Percentiles rank a stretch among this genome's conserved stretches.
Conservation (phyloP, 2,113 vertebrate genomes). For the Colistium nudipinnis region DNA sequence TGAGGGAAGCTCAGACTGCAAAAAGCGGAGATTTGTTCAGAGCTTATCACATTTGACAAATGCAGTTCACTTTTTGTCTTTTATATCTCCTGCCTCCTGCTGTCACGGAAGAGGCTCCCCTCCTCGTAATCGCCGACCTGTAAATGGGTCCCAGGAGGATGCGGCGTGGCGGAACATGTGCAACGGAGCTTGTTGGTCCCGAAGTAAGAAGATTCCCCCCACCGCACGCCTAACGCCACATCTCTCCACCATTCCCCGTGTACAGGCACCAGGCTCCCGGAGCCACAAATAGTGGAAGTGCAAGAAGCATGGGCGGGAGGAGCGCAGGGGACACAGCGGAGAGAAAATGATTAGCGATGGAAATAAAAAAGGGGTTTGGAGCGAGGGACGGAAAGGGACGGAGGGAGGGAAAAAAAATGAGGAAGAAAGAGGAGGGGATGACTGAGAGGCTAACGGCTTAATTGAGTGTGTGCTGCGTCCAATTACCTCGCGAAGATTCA, state of each 20-base stretch:
- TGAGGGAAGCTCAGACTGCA: slow-evolving; percentile 31
- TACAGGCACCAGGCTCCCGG: slow-evolving; percentile 12
- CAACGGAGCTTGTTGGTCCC: slow-evolving; percentile 32
- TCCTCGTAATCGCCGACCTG: slow-evolving; percentile 47
- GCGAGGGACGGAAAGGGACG: not conserved
- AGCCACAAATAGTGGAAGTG: slow-evolving; percentile 16
- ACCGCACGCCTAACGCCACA: slow-evolving; percentile 22
- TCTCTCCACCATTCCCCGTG: slow-evolving; percentile 21
- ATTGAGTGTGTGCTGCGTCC: slow-evolving; percentile 61
- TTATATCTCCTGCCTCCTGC: slow-evolving; percentile 13
- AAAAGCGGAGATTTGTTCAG: slow-evolving; percentile 6
- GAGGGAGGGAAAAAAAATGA: slow-evolving; percentile 6
- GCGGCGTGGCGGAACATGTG: slow-evolving; percentile 52
- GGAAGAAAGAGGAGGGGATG: slow-evolving; percentile 15
- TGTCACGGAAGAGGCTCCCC: slow-evolving; percentile 31
- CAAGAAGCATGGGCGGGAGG: slow-evolving; percentile 6
- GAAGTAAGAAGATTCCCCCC: slow-evolving; percentile 49
- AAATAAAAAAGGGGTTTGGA: slow-evolving; percentile 14
- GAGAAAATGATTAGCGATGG: slow-evolving; percentile 28
- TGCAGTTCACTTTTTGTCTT: slow-evolving; percentile 13
- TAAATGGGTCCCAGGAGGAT: slow-evolving; percentile 56
- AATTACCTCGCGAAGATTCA: slow-evolving; percentile 62
- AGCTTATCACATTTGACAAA: not conserved
- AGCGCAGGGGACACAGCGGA: not conserved
- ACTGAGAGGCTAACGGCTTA: slow-evolving; percentile 52